Evolutionary conservation across 1,140 invertebrate genomes (phyloP).

Genomic region (Trachymyrmex cornetzi): DNA sequence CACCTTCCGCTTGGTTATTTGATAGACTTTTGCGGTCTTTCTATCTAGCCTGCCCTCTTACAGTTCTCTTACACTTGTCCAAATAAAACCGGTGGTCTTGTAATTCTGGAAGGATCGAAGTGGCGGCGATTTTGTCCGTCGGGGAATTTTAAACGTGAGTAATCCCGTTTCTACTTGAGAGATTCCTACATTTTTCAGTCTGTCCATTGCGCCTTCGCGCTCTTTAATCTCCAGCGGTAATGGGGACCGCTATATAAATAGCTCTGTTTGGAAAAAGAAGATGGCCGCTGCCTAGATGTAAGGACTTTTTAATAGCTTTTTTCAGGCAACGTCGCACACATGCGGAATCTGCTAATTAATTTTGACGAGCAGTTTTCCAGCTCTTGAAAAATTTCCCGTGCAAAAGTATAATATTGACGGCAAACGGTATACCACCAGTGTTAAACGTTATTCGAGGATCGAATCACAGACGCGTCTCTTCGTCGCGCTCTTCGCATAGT

Average conservation of each 20-base stretch:
- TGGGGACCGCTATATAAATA: slow-evolving; percentile 41
- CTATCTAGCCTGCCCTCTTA: slow-evolving; percentile 30
- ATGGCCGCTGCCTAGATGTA: neutral
- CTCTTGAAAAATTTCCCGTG: neutral
- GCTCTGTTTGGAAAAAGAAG: neutral
- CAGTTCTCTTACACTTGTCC: slow-evolving; percentile 13
- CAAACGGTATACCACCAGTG: slow-evolving; percentile 12
- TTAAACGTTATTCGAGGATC: slow-evolving; percentile 50
- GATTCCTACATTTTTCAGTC: slow-evolving; percentile 57
- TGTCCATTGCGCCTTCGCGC: slow-evolving; percentile 45
- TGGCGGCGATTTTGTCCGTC: slow-evolving; percentile 35
- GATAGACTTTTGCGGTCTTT: slow-evolving; percentile 60
- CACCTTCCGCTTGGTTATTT: slow-evolving; percentile 27
- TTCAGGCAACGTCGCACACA: neutral
- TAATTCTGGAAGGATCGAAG: slow-evolving; percentile 42
- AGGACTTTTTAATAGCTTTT: slow-evolving; percentile 7
- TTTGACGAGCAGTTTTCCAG: neutral
- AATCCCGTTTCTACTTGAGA: slow-evolving; percentile 54
- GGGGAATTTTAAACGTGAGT: slow-evolving; percentile 58
- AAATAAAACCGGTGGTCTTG: slow-evolving; percentile 44
- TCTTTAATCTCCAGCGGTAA: slow-evolving; percentile 50
- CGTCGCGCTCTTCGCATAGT: slow-evolving; percentile 59
- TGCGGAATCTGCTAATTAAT: slow-evolving; percentile 3
- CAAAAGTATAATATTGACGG: slow-evolving; percentile 19
- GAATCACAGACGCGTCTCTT: slow-evolving; percentile 49